These are phyloP conservation scores for Eublepharis macularius DNA, from an alignment of 2,113 vertebrate species.

Conservation along the genomic window DNA sequence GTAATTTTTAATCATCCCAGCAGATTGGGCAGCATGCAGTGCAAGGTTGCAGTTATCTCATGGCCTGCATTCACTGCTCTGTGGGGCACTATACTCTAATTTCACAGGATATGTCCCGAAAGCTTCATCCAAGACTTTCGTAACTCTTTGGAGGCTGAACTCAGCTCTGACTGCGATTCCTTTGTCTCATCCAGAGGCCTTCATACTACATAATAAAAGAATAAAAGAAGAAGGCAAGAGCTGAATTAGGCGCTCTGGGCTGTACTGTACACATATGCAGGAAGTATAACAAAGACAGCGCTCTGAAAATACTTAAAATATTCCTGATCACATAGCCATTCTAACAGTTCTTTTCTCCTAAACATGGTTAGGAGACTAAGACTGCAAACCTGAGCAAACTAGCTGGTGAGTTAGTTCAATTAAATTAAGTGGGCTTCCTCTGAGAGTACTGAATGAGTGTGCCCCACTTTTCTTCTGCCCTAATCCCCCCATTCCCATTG, in stretches of 20 bases:
- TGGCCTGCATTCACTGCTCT: neutral
- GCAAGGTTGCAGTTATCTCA: neutral
- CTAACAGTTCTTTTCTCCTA: neutral
- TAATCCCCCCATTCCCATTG: neutral
- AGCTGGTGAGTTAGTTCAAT: too few species aligned
- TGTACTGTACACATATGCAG: neutral
- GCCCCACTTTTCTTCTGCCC: neutral
- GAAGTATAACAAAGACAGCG: neutral
- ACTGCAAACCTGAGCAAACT: too few species aligned
- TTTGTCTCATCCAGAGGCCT: neutral
- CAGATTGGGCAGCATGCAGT: neutral
- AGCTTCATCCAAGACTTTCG: too few species aligned
- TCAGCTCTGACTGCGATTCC: neutral
- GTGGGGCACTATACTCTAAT: neutral
- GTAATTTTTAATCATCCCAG: rapidly evolving
- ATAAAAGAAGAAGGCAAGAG: neutral
- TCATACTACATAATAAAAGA: neutral
- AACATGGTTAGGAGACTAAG: neutral
- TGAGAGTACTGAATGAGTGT: too few species aligned
- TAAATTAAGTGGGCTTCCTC: too few species aligned
- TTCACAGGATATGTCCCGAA: neutral
- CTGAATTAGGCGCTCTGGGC: neutral
- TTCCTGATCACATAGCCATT: neutral
- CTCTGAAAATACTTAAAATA: neutral
- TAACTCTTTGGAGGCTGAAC: neutral